Evolutionary conservation across 2,797 vertebrate species (phyloP).

Genomic region (Tiaroga cobitis): DNA sequence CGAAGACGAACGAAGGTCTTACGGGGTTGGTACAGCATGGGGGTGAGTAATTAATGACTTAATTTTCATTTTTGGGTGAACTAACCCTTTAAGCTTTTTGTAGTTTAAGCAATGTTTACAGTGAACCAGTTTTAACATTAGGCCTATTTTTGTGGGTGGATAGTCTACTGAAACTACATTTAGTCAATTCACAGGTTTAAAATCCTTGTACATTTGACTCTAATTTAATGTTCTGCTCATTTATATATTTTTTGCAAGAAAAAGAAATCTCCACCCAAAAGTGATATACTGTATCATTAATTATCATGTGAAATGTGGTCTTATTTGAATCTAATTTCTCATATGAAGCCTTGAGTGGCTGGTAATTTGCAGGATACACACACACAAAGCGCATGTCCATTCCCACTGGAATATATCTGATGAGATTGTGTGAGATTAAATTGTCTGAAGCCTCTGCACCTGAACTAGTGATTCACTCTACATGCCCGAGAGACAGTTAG

Average conservation of each 20-base stretch:
- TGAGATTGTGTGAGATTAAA: constrained; percentile 46
- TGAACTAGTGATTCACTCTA: constrained; percentile 49
- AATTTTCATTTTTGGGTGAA: no score
- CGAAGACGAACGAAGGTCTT: no score
- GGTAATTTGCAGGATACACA: constrained; percentile 8
- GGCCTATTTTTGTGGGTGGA: background rate
- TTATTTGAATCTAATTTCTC: background rate
- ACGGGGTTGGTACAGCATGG: no score
- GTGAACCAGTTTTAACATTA: background rate
- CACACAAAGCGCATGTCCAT: background rate
- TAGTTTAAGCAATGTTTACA: background rate
- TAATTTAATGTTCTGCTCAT: background rate
- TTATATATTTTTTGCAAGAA: background rate
- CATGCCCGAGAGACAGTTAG: constrained; percentile 33
- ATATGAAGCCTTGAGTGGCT: background rate
- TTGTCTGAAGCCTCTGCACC: constrained; percentile 51
- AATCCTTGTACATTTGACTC: background rate
- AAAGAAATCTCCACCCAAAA: background rate
- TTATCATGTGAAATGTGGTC: background rate
- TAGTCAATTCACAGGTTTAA: background rate
- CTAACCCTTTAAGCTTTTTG: background rate
- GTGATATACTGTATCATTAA: background rate
- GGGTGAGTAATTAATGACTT: no score
- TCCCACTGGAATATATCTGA: constrained; percentile 31
- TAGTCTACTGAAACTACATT: background rate